Conservation (phyloP, 2,888 invertebrate species). For the Cryptosula pallasiana region DNA sequence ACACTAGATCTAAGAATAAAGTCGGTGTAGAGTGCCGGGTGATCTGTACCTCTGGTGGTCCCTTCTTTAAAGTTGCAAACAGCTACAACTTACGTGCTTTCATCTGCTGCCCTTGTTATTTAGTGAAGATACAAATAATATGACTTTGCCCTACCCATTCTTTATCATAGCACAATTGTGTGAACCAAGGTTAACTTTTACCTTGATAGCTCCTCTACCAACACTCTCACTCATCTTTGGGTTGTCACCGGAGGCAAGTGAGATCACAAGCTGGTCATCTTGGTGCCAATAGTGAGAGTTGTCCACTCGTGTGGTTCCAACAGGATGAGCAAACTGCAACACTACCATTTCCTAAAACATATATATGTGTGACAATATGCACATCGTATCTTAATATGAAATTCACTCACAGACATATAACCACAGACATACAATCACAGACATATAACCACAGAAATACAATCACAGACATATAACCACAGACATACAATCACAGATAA, state of each 20-base stretch:
- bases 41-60: constrained; percentile 6
- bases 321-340: constrained; percentile 45
- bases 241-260: background rate
- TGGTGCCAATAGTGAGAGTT: constrained; percentile 40
- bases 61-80: constrained; percentile 16
- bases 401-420: no score
- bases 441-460: no score
- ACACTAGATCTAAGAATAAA: constrained; percentile 14
- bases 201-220: constrained; percentile 8
- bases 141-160: no score
- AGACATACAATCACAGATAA: no score
- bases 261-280: constrained; percentile 34
- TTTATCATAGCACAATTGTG: no score
- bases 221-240: background rate
- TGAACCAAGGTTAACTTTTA: no score
- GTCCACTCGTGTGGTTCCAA: constrained; percentile 44
- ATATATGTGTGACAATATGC: no score
- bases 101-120: background rate
- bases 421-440: no score
- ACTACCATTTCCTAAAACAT: constrained; percentile 37
- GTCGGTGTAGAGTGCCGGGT: constrained; percentile 20
- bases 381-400: no score
- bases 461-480: no score
- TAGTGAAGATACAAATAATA: no score
- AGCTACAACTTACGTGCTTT: background rate